Conservation (phyloP, 2,797 vertebrate genomes). For the Harpagifer antarcticus region DNA sequence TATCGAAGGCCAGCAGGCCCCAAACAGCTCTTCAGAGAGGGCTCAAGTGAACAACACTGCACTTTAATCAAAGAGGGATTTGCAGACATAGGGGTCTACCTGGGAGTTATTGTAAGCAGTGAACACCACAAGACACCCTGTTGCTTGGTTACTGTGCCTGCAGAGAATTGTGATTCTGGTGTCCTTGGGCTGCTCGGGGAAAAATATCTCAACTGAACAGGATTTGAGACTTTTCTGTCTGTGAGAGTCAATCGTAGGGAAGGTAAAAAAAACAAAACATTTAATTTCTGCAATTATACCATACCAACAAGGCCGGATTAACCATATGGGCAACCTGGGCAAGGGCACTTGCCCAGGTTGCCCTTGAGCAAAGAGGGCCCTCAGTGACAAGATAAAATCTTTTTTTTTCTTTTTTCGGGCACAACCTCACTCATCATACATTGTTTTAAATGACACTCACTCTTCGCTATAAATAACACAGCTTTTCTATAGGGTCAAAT, state of each 20-base stretch:
- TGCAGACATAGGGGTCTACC: slow-evolving; percentile 52
- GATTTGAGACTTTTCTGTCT: slow-evolving; percentile 39
- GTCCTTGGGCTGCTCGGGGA: slow-evolving; percentile 54
- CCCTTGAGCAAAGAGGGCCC: too few species aligned
- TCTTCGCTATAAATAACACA: too few species aligned
- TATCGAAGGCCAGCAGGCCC: slow-evolving; percentile 18
- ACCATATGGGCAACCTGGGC: too few species aligned
- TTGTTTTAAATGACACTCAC: too few species aligned
- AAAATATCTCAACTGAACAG: slow-evolving; percentile 47
- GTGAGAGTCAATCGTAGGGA: slow-evolving; percentile 7
- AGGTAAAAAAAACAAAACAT: not conserved
- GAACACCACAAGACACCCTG: slow-evolving; percentile 45
- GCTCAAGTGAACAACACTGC: slow-evolving; percentile 56
- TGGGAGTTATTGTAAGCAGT: slow-evolving; percentile 54
- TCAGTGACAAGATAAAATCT: too few species aligned
- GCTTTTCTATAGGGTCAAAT: too few species aligned
- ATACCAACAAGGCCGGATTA: too few species aligned
- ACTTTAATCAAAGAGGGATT: slow-evolving; percentile 77
- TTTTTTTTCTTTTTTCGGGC: too few species aligned
- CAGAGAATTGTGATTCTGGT: slow-evolving; percentile 59
- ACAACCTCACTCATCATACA: too few species aligned
- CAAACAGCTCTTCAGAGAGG: slow-evolving; percentile 29
- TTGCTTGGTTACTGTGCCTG: slow-evolving; percentile 77
- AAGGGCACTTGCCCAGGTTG: too few species aligned
- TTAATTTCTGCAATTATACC: not conserved